Conservation (phyloP, 2,797 vertebrate genomes). For the Hypotaenidia okinawae region DNA sequence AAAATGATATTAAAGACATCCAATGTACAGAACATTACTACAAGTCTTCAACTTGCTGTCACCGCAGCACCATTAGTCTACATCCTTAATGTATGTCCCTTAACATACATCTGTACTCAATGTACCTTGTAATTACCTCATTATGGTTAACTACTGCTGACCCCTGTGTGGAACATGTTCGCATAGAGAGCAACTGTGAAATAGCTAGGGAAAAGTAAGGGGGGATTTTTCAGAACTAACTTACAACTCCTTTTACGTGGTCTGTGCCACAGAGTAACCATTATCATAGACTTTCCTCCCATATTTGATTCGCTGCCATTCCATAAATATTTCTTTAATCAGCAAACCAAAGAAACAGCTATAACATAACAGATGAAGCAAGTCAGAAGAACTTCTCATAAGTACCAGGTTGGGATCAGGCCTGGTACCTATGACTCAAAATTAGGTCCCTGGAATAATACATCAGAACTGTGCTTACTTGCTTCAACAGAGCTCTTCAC, state of each 20-base stretch:
- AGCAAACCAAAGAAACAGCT: background rate
- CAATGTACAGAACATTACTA: background rate
- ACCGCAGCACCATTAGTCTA: conserved; percentile 16
- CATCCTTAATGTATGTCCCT: conserved; percentile 52
- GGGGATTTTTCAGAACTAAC: conserved; percentile 29
- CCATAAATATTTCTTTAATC: background rate
- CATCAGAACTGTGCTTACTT: background rate
- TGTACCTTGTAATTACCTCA: conserved; percentile 72
- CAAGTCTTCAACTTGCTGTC: conserved; percentile 40
- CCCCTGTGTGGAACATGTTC: conserved; percentile 45
- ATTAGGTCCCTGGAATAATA: background rate
- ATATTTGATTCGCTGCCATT: background rate
- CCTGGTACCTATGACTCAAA: background rate
- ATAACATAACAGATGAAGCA: background rate
- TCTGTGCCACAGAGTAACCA: background rate
- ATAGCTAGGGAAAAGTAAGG: conserved; percentile 22
- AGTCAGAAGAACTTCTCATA: background rate
- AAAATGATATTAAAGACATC: background rate
- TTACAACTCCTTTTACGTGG: background rate
- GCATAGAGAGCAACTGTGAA: conserved; percentile 41
- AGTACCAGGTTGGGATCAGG: background rate
- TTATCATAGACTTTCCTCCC: background rate
- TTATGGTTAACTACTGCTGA: conserved; percentile 66
- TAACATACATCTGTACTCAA: conserved; percentile 66
- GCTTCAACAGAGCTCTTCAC: background rate